Percentiles rank a stretch among this genome's conserved stretches.
Conservation (phyloP, 2,113 vertebrate species). For the Baryphthengus martii region DNA sequence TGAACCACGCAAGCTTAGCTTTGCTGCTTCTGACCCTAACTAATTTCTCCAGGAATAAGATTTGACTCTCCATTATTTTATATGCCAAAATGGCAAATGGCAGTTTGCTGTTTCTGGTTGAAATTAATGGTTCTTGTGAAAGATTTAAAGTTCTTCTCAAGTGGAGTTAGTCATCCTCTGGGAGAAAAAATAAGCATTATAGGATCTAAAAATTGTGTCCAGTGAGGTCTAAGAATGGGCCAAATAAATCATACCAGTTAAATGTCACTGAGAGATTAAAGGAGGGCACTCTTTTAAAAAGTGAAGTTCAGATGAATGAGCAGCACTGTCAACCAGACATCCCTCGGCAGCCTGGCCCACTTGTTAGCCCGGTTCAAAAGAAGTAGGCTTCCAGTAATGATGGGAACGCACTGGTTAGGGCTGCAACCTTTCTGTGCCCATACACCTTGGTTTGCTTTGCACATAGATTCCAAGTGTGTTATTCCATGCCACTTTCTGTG, state of each 20-base stretch:
- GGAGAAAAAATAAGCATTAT: background rate
- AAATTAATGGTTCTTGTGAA: background rate
- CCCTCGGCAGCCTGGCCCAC: background rate
- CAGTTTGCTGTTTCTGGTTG: background rate
- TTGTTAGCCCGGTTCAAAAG: background rate
- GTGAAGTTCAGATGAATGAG: background rate
- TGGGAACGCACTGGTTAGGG: background rate
- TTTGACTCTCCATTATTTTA: background rate
- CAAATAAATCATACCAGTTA: background rate
- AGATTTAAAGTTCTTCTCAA: background rate
- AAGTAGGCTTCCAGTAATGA: accelerated
- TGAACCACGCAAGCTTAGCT: background rate
- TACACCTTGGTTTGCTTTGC: background rate
- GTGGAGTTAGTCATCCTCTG: background rate
- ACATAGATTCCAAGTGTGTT: background rate
- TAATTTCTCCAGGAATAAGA: background rate
- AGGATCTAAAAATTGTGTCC: background rate
- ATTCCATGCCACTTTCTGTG: background rate
- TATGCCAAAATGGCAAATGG: background rate
- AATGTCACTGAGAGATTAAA: background rate
- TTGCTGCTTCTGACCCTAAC: background rate
- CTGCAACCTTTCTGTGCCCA: background rate
- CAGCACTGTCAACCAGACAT: background rate
- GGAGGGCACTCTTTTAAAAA: background rate
- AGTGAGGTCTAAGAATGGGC: background rate